Conservation (phyloP, 2,888 invertebrate species). For the Tiliacea aurago region DNA sequence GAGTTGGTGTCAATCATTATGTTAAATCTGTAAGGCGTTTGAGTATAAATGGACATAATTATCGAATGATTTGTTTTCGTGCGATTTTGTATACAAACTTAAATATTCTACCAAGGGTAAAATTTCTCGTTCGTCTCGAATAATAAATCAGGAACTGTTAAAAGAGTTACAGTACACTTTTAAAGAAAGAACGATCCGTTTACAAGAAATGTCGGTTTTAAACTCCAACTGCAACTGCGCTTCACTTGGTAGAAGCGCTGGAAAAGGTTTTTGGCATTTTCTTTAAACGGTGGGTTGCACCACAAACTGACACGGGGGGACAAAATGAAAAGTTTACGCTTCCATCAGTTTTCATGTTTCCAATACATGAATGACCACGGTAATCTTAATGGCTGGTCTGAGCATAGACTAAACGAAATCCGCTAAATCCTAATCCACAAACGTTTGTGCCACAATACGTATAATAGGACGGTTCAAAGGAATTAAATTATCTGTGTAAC, state of each 20-base stretch:
- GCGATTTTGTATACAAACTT: not conserved
- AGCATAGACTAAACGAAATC: constrained; percentile 47
- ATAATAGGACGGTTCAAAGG: constrained; percentile 72
- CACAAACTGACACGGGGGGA: constrained; percentile 17
- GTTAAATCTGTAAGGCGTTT: constrained; percentile 24
- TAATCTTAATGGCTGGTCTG: constrained; percentile 21
- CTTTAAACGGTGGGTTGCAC: constrained; percentile 39
- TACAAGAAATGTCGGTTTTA: constrained; percentile 37
- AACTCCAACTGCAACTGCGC: constrained; percentile 34
- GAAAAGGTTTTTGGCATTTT: constrained; percentile 57
- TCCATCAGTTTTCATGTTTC: not conserved
- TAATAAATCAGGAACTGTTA: constrained; percentile 27
- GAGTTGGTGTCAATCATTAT: constrained; percentile 50
- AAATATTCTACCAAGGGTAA: not conserved
- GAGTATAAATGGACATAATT: constrained; percentile 23
- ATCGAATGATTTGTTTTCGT: constrained; percentile 8
- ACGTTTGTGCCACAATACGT: constrained; percentile 61
- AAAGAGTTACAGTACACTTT: constrained; percentile 20
- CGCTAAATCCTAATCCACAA: constrained; percentile 60
- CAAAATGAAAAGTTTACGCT: constrained; percentile 22
- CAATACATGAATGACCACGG: constrained; percentile 28
- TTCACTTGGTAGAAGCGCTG: constrained; percentile 31
- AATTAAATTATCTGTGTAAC: constrained; percentile 76
- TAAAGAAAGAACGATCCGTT: constrained; percentile 32
- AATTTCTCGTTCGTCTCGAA: not conserved